Evolutionary conservation across 2,888 invertebrate genomes (phyloP), one percentile per base, ranked within the genome.

Genomic region (Julus scanicus): DNA sequence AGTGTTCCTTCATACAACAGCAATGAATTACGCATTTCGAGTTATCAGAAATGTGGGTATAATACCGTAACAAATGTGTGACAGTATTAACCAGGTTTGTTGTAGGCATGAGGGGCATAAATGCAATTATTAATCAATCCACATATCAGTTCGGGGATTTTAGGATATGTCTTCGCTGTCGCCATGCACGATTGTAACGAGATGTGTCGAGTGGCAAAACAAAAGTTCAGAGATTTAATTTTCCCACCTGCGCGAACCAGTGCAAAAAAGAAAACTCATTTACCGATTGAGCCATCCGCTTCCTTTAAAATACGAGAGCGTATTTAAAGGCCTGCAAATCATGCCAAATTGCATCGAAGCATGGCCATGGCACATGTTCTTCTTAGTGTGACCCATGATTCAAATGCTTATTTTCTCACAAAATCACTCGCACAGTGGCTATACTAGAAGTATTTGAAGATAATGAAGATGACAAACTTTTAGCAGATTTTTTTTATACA

Each of bases 401-500:
- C 71, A n/a, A 37, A 29, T 9, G 80, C 80, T 80, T 37, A 80
- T 80, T 80, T 37, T 80, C 80, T 37, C 37, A 44, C n/a, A 13
- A 80, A 80, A 80, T n/a, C 85, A 85, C 40, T 85, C 44, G 44
- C 85, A 85, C 49, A 13, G 85, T 44, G 80, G 85, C 85, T 85
- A 85, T 44, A 44, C 85, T 85, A 85, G n/a, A 49, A 85, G 44
- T 85, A 84, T n/a, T 49, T 85, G 44, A 85, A 85, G 85, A 85
- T 85, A 85, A 85, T 85, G 85, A 85, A 85, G 85, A 85, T 85
- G 85, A 44, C 85, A 85, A 85, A 44, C 40, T 40, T 85, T 29
- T 85, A 85, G 44, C 49, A 29, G 44, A 49, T 85, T 48, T 85
- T 84, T 83, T 84, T 84, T 85, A 44, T 85, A 48, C 44, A 85